Evolutionary conservation across 2,888 invertebrate genomes (phyloP), one percentile per base, ranked within the genome.

Genomic region (Drosophila lacicola): DNA sequence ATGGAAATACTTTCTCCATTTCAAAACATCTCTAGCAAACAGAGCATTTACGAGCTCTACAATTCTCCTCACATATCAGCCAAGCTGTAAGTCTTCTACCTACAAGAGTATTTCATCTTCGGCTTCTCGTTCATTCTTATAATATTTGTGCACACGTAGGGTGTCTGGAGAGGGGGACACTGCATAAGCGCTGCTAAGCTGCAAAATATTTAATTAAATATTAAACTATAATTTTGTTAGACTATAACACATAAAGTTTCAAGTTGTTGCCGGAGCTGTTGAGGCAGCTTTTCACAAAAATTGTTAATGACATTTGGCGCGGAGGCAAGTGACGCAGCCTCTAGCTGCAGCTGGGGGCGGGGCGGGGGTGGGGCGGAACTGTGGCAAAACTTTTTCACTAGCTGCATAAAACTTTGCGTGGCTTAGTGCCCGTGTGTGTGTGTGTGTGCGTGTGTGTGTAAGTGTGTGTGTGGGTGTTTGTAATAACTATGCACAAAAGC

Each of bases 171-270:
- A 3, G 13, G 36, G 2, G 39, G 29, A 13, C 8, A 37, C 42
- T 21, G 53, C 74, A 63, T 77, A 66, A 74, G 74, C 66, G 61
- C 54, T 60, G 60, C 70, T 78, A 81, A 81, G 79, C 79, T 79
- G 57, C 63, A 71, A 69, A 79, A 72, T 72, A 79, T 87, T 83
- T 84, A 83, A 84, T 87, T 78, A 83, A 80, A 86, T 86, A 80
- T 86, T 78, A 82, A 85, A 83, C 70, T 79, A 78, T 86, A 88
- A 82, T 82, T 82, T 77, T 69, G 80, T 80, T 82, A 85, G 33
- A 64, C 64, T 78, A 72, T 72, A 73, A 74, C 78, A 75, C 70
- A 67, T 61, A 74, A 85, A 88, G 81, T 86, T 82, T 68, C 61
- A 74, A 87, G 81, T 83, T 86, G 55, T 54, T 71, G 63, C 45